Percentiles rank a stretch among this genome's conserved stretches.
Evolutionary conservation across 2,888 invertebrate genomes (phyloP).

Genomic region (Drosophila siamana): DNA sequence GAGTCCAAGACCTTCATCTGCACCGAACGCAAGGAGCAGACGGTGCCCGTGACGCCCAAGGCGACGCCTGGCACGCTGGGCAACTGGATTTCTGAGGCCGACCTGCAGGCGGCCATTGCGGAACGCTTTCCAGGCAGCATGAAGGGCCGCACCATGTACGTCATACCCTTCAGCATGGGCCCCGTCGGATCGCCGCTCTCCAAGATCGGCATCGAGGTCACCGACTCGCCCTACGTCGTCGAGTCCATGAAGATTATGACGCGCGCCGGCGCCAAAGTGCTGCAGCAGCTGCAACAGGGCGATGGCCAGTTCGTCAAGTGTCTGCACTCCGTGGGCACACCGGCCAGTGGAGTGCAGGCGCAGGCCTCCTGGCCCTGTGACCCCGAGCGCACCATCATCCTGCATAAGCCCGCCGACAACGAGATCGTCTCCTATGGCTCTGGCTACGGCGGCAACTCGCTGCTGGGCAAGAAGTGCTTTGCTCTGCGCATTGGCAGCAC

Average conservation of each 20-base stretch:
- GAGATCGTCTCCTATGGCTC: constrained; percentile 89
- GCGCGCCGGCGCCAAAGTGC: constrained; percentile 89
- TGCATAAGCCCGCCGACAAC: constrained; percentile 89
- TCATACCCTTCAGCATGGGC: constrained; percentile 99
- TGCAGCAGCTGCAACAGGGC: constrained; percentile 87
- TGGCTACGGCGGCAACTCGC: constrained; percentile 98
- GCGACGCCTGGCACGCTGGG: constrained; percentile 95
- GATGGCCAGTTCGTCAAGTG: constrained; percentile 92
- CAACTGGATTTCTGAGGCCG: constrained; percentile 95
- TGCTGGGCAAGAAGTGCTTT: constrained; percentile 99
- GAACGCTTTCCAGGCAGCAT: constrained; percentile 96
- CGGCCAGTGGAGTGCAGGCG: constrained; percentile 87
- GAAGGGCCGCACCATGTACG: constrained; percentile 98
- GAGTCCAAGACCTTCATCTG: constrained; percentile 98
- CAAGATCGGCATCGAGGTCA: constrained; percentile 98
- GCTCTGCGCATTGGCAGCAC: constrained; percentile 98
- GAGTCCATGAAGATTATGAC: constrained; percentile 99
- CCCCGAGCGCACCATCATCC: constrained; percentile 95
- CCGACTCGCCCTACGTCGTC: constrained; percentile 98
- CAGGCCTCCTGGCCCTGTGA: constrained; percentile 97
- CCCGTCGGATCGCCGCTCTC: constrained; percentile 97
- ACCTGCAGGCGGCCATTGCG: constrained; percentile 92
- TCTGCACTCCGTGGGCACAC: constrained; percentile 96
- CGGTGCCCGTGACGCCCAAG: constrained; percentile 91
- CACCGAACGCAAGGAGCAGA: constrained; percentile 91